phyloP scores from a whole-genome alignment of 2,113 vertebrate species.

The Paratilapia polleni region DNA sequence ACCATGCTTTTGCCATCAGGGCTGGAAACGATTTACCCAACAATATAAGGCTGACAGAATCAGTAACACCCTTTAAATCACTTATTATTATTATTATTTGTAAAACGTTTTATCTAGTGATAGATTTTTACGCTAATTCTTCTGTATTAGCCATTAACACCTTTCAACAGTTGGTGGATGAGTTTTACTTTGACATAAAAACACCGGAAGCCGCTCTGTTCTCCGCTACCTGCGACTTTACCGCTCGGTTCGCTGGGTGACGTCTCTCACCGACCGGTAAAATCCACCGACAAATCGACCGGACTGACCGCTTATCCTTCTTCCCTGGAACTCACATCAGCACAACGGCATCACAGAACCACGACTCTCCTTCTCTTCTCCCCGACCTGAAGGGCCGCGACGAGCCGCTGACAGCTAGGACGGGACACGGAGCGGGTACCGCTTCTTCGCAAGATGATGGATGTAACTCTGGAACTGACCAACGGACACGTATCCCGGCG shows the following conservation, averaged over 20 bases:
- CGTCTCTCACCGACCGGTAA: slow-evolving; percentile 56
- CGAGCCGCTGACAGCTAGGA: slow-evolving; percentile 2
- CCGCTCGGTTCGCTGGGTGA: slow-evolving; percentile 21
- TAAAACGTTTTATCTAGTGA: not conserved
- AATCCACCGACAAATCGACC: slow-evolving; percentile 24
- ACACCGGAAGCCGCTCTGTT: slow-evolving; percentile 2
- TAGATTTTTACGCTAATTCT: not conserved
- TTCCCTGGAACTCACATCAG: slow-evolving; percentile 12
- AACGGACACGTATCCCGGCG: slow-evolving; percentile 18
- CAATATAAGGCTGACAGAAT: too few relatives aligned
- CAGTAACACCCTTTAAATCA: too few relatives aligned
- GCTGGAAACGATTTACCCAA: too few relatives aligned
- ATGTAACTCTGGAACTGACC: slow-evolving; percentile 25
- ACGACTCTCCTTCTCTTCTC: not conserved
- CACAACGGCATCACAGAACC: not conserved
- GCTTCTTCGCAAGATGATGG: not conserved
- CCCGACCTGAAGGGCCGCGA: slow-evolving; percentile 12
- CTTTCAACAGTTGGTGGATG: not conserved
- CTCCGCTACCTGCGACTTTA: not conserved
- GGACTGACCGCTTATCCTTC: slow-evolving; percentile 11
- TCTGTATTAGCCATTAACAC: not conserved
- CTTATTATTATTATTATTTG: too few relatives aligned
- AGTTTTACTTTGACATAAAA: slow-evolving; percentile 42
- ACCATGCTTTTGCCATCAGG: too few relatives aligned
- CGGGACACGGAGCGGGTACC: not conserved